Evolutionary conservation across 2,888 invertebrate genomes (phyloP), one percentile per base, ranked within the genome.

Genomic region (Globia sparganii): DNA sequence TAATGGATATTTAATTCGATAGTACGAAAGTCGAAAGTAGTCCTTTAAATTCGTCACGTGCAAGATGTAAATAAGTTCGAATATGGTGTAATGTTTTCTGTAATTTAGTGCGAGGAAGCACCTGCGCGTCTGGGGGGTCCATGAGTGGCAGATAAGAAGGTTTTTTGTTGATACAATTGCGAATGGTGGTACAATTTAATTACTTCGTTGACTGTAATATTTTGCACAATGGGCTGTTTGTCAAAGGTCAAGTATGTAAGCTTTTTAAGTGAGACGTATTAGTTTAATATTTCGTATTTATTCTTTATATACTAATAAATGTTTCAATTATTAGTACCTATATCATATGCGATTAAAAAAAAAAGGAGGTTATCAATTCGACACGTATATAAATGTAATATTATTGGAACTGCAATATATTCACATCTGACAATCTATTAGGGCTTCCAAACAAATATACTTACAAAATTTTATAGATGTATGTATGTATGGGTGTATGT

Each of bases 41-140:
- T 53, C 70, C 61, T 80, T 81, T 65, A 75, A 77, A 72, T 72
- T 78, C 65, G 64, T 75, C n/a, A n/a, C n/a, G 59, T 64, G 71
- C 74, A 86, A 70, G 28, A 83, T 85, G 76, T 79, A 84, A 84
- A 84, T 72, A 72, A 73, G 59, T 84, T 80, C 56, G 72, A 78
- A 68, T 83, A 80, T 82, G 75, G 83, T 83, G 86, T 80, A 84
- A 81, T 86, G 72, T 81, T 83, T 87, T 86, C 71, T 80, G 81
- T 88, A 86, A 86, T 87, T 87, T 80, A 73, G 81, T 86, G 75
- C 77, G 61, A 81, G 75, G 74, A 74, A 87, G 84, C 90, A 91
- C 91, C 91, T 91, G 88, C 86, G 58, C 77, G 70, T 71, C 78
- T 77, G 90, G 93, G 92, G 85, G 92, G 93, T 93, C 92, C 72